Evolutionary conservation across 2,888 invertebrate species (phyloP), one percentile per base, ranked within the genome.

Genomic region (Drosophila neoperkinsi): DNA sequence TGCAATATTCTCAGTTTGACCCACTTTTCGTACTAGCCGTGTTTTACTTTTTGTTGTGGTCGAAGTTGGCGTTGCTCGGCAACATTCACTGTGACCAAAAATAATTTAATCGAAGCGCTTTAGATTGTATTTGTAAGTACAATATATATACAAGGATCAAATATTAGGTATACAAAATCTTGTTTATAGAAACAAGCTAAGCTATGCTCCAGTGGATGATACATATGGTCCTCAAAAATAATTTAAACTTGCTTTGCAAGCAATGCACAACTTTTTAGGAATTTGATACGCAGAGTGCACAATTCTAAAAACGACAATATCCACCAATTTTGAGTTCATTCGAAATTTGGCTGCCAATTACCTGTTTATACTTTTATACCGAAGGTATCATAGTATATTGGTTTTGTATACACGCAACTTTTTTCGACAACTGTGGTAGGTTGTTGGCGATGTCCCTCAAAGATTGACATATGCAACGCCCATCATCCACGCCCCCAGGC

Each of bases 1-100:
- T 86, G 85, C 85, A 86, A 87, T 89, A 87, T 90, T 88, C 90
- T 90, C 87, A 75, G 87, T 82, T 86, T 87, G 87, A 89, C 87
- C 90, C 68, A 87, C 89, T 87, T 87, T 88, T 77, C 55, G 65
- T 68, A 59, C 61, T 77, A 71, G 77, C 68, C 58, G 76, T 65
- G 74, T 71, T 83, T 81, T 60, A 58, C 57, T 81, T 74, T 79
- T 88, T 88, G 72, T 72, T 78, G 84, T 77, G 83, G 77, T 79
- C 71, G 59, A 58, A 71, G 69, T 66, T 76, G 70, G 63, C 71
- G 71, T 69, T 82, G 80, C 69, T 72, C 74, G 77, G 81, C 81
- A 81, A 82, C 90, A 85, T 87, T 85, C 90, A 85, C 85, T 88
- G 77, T 72, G 77, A 58, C 81, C 68, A 77, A 71, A 80, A 78